Conservation (phyloP, 2,113 vertebrate species). For the Zapornia atra region DNA sequence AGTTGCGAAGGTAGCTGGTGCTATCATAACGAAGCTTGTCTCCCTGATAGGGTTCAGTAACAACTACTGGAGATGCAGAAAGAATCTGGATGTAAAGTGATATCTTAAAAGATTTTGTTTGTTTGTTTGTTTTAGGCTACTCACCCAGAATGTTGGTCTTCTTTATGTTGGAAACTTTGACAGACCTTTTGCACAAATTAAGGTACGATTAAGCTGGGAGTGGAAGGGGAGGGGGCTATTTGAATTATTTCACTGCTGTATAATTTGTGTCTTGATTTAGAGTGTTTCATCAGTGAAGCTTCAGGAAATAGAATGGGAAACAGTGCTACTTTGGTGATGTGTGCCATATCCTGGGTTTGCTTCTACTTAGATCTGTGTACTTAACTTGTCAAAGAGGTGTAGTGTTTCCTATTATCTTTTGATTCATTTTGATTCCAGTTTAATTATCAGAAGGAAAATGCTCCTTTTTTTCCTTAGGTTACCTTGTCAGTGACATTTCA, state of each 20-base stretch:
- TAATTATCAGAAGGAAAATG: neutral
- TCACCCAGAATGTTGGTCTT: constrained; percentile 91
- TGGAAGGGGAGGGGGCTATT: neutral
- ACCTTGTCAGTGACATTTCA: neutral
- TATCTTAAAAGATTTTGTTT: constrained; percentile 57
- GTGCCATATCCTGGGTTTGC: neutral
- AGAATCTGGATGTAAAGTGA: neutral
- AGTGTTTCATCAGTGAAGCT: neutral
- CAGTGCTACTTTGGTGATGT: neutral
- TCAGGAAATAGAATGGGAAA: neutral
- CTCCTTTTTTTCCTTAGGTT: neutral
- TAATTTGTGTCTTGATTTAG: neutral
- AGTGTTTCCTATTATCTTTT: neutral
- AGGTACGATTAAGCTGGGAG: constrained; percentile 81
- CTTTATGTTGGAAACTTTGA: constrained; percentile 96
- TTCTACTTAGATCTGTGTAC: neutral
- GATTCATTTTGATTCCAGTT: neutral
- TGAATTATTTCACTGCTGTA: neutral
- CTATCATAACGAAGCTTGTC: neutral
- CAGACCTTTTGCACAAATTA: constrained; percentile 95
- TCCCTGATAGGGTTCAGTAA: neutral
- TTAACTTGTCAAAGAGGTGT: neutral
- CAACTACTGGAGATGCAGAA: neutral
- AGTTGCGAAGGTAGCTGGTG: constrained; percentile 24
- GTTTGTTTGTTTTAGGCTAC: constrained; percentile 82